phyloP scores from a whole-genome alignment of 2,113 vertebrate genomes.

The Scopus umbretta region DNA sequence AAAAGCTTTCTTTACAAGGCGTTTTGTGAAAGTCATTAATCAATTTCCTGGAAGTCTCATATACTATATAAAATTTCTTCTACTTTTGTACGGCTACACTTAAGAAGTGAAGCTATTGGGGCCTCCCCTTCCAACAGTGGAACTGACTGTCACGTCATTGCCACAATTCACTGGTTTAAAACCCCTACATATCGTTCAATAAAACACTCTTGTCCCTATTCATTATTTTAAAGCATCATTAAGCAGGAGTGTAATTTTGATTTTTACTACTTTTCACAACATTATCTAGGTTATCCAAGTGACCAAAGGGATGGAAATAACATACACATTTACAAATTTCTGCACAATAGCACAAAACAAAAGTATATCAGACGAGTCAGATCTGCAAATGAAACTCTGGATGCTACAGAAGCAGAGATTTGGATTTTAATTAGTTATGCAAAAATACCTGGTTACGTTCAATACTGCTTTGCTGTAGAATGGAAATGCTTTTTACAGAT shows the following conservation, averaged over 20 bases:
- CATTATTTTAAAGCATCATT: neutral
- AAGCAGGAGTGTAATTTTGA: neutral
- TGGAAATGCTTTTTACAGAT: neutral
- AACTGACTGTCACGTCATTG: neutral
- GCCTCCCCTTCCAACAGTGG: neutral
- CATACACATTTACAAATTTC: neutral
- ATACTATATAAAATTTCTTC: neutral
- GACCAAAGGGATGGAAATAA: neutral
- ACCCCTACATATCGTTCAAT: neutral
- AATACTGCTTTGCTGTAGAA: neutral
- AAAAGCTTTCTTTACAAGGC: neutral
- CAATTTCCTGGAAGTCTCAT: neutral
- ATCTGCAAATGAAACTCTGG: neutral
- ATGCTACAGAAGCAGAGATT: neutral
- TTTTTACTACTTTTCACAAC: neutral
- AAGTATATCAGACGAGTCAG: neutral
- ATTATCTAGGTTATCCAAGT: neutral
- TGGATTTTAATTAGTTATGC: neutral
- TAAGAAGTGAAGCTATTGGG: neutral
- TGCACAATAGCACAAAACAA: neutral
- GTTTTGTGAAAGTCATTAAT: neutral
- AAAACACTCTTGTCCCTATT: neutral
- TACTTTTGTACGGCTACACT: neutral
- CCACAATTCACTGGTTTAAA: neutral
- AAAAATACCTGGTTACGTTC: neutral